Conservation (phyloP, 2,888 invertebrate genomes). For the Idaea dimidiata region DNA sequence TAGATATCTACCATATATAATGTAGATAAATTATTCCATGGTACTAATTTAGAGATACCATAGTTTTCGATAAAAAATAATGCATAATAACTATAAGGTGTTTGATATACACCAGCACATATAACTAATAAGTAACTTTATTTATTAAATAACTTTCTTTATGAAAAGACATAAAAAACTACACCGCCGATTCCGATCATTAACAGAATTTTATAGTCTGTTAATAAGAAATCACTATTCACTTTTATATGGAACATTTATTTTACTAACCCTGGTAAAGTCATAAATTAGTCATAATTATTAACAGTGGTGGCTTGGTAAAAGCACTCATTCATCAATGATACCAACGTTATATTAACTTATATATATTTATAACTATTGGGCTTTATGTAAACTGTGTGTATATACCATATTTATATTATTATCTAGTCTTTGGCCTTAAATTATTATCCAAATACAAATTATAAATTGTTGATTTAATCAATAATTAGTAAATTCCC, state of each 20-base stretch:
- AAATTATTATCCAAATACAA: conserved; percentile 37
- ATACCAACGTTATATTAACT: conserved; percentile 17
- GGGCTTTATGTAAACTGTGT: conserved; percentile 43
- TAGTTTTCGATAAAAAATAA: not conserved
- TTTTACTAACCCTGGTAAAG: conserved; percentile 14
- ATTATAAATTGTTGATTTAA: conserved; percentile 42
- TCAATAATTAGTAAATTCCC: conserved; percentile 45
- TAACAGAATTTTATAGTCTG: not conserved
- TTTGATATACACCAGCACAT: not conserved
- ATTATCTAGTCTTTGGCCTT: conserved; percentile 46
- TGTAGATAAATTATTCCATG: not conserved
- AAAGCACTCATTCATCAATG: conserved; percentile 35
- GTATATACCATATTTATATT: conserved; percentile 37
- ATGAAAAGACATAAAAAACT: not conserved
- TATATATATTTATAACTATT: conserved; percentile 29
- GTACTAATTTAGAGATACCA: not conserved
- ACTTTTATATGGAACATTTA: conserved; percentile 2
- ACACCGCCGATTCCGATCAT: not conserved
- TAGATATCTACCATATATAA: not conserved
- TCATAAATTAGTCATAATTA: conserved; percentile 14
- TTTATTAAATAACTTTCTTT: not conserved
- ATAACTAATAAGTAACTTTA: not conserved
- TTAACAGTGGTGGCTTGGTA: conserved; percentile 46
- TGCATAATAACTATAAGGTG: not conserved
- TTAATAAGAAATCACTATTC: not conserved